These are phyloP conservation scores for Crocidura indochinensis DNA, from an alignment of 2,797 vertebrate genomes.

Conservation along the genomic window DNA sequence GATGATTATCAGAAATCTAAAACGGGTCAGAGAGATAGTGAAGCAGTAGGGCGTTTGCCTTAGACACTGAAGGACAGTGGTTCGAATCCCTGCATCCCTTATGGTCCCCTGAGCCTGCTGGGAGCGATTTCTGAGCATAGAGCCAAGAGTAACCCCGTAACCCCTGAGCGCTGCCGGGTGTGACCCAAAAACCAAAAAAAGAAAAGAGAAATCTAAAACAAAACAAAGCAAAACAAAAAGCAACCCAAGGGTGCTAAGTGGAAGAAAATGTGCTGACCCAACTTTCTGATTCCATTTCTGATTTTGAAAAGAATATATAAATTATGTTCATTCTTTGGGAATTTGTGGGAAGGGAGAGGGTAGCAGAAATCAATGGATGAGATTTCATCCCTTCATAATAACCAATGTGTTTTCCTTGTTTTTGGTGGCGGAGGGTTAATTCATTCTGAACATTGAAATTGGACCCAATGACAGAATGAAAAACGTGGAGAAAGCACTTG, in stretches of 20 bases:
- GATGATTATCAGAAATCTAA: slow-evolving; percentile 94
- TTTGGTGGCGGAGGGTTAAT: slow-evolving; percentile 65
- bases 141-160: too few relatives aligned
- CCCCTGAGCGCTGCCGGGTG: too few relatives aligned
- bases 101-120: too few relatives aligned
- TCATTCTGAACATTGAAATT: slow-evolving; percentile 69
- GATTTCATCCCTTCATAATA: slow-evolving; percentile 91
- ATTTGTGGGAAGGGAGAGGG: not conserved
- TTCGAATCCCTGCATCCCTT: too few relatives aligned
- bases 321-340: slow-evolving; percentile 90
- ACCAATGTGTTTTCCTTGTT: slow-evolving; percentile 83
- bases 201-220: too few relatives aligned
- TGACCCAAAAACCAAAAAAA: too few relatives aligned
- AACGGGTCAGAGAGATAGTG: too few relatives aligned
- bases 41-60: too few relatives aligned
- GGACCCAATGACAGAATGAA: slow-evolving; percentile 44
- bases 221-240: too few relatives aligned
- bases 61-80: too few relatives aligned
- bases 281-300: slow-evolving; percentile 88
- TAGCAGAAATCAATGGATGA: slow-evolving; percentile 91
- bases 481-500: slow-evolving; percentile 52
- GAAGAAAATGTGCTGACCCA: slow-evolving; percentile 93
- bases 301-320: slow-evolving; percentile 87
- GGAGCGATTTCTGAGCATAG: too few relatives aligned
- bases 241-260: slow-evolving; percentile 83